Conservation (phyloP, 1,140 invertebrate species). For the Coenobita brevimanus region DNA sequence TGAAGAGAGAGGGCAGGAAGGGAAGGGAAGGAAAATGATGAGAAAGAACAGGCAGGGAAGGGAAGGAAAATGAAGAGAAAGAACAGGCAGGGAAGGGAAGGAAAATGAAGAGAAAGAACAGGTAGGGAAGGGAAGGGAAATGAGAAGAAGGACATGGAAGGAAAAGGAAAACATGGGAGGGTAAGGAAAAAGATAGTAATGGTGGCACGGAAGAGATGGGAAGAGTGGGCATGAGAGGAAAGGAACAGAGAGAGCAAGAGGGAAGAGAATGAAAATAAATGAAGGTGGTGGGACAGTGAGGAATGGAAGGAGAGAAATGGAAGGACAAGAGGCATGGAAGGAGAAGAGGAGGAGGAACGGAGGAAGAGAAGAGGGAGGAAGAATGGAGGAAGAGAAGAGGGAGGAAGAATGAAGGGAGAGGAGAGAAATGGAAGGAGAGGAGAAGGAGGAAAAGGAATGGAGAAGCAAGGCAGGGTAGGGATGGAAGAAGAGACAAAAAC, state of each 20-base stretch:
- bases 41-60: background rate
- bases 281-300: background rate
- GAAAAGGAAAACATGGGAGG: background rate
- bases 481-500: background rate
- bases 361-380: background rate
- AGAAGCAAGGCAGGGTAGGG: background rate
- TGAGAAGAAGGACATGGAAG: background rate
- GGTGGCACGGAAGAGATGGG: too few species aligned
- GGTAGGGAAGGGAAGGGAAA: background rate
- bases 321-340: background rate
- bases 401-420: background rate
- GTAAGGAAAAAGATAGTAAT: too few species aligned
- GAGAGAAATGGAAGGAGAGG: background rate
- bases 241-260: too few species aligned
- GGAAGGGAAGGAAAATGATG: background rate
- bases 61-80: background rate
- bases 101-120: background rate
- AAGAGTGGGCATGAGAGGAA: too few species aligned
- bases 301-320: too few species aligned
- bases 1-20: too few species aligned
- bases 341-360: background rate
- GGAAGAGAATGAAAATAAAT: too few species aligned
- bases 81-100: background rate
- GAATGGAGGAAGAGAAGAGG: background rate
- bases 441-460: background rate